Base-by-base conservation (phyloP, 1,140 invertebrate species). In the Caenorhabditis remanei region DNA sequence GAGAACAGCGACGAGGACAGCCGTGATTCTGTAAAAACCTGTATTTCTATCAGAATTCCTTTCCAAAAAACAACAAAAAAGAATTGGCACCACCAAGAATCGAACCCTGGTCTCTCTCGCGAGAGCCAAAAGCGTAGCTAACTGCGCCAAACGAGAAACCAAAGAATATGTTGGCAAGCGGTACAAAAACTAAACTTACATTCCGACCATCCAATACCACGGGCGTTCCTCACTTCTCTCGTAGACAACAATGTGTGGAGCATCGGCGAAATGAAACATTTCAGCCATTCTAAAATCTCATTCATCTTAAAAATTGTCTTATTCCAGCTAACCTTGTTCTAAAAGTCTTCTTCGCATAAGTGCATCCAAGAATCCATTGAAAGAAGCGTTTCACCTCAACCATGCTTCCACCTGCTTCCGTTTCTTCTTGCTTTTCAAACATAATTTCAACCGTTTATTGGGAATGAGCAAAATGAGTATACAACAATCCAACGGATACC, bases 191-290 rank as follows among this genome's bases (percentile, higher is more conserved):
- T 32, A 0, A 3, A 32, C 71, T 79, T 7, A 79, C 71, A 79
- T 79, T 24, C 19, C 71, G 9, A 79, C 71, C 46, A 79, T 79
- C 43, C n/a, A 79, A 79, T 79, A 79, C 71, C 71, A 79, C 21
- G 71, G 71, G 1, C 46, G 43, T 46, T 79, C 71, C 14, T 79
- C 71, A 32, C 46, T 79, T 24, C 21, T n/a, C 21, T 79, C 71
- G 46, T 79, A 79, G 9, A 79, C 46, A 11, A 79, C 21, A 13
- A 79, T 79, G n/a, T 79, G 71, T n/a, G 71, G 71, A 53, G 71
- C 71, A 50, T 79, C 71, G n/a, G 71, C 46, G n/a, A 79, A 79
- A 79, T 79, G 71, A 53, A 79, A 79, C 71, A 79, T 79, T 50
- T 79, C 46, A 32, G 71, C 4, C 13, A 79, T 50, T 50, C 71